Evolutionary conservation across 2,888 invertebrate genomes (phyloP), one percentile per base, ranked within the genome.

Genomic region (Parnassius orleans): DNA sequence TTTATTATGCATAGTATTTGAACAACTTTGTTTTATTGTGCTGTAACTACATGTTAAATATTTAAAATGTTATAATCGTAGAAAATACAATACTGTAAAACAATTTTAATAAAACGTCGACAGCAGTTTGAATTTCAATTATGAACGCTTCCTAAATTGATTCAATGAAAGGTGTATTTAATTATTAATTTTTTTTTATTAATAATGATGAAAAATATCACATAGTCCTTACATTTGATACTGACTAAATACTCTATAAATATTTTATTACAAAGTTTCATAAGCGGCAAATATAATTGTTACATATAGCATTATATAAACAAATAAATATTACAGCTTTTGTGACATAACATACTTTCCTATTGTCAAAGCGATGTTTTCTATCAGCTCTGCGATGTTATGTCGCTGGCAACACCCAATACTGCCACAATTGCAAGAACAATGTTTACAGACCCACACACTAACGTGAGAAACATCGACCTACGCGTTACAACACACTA

Each of bases 221-320:
- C 87, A 87, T 81, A 86, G 76, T 81, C 78, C 78, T 81, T 86
- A 87, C 75, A 80, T 80, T 81, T 79, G 76, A 82, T 77, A 75
- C 72, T 79, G 75, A 79, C 80, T 81, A 74, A 76, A 73, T 72
- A 75, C 65, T 69, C 68, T 72, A 74, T 74, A 76, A 74, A 73
- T 74, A 75, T 60, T 60, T 53, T 14, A 53, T 51, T 50, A 58
- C 48, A 55, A 50, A 62, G 55, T 15, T 63, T 58, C 14, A 19
- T 48, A 58, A 58, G 62, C 52, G 33, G 46, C 44, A 58, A 58
- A 48, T 51, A 65, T 52, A 60, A 3, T 52, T 14, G 44, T 48
- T 53, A 44, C 43, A 56, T 56, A 52, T 62, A 59, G 57, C 44
- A 53, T 44, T 42, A 48, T 59, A 59, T 44, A 53, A 53, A 53